These are phyloP conservation scores for Psephotus haematonotus DNA, from an alignment of 2,113 vertebrate genomes.

Conservation along the genomic window DNA sequence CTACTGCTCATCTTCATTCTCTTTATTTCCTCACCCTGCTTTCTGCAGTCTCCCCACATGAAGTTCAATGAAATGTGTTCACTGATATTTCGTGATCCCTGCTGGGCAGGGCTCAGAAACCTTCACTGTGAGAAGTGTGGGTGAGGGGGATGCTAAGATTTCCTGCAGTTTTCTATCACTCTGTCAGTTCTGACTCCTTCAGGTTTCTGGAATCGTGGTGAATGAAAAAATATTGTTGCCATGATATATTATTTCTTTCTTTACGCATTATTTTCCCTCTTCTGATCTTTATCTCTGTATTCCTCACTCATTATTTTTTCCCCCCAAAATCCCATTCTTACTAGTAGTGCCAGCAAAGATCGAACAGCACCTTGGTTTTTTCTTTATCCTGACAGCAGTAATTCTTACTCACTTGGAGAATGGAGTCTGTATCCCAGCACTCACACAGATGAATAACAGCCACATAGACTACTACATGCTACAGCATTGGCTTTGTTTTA, in stretches of 20 bases:
- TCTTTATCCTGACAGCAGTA: background rate
- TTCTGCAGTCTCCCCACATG: background rate
- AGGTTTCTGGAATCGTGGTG: background rate
- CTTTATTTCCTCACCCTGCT: background rate
- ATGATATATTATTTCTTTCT: background rate
- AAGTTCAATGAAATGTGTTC: background rate
- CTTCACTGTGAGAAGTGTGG: fast-evolving
- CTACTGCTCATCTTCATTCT: background rate
- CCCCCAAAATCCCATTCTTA: background rate
- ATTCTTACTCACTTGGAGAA: background rate
- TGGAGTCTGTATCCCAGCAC: background rate
- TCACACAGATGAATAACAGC: background rate
- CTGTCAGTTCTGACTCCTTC: background rate
- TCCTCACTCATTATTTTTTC: background rate
- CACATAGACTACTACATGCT: background rate
- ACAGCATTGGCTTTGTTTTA: background rate
- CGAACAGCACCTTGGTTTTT: background rate
- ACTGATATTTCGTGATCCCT: background rate
- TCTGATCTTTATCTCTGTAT: background rate
- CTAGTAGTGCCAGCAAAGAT: background rate
- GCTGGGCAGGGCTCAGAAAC: background rate
- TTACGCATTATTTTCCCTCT: background rate
- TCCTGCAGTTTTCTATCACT: background rate
- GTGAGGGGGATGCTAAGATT: background rate
- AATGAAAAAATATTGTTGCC: background rate